Evolutionary conservation across 2,888 invertebrate genomes (phyloP), one percentile per base, ranked within the genome.

Genomic region (Lamellibrachia columna): DNA sequence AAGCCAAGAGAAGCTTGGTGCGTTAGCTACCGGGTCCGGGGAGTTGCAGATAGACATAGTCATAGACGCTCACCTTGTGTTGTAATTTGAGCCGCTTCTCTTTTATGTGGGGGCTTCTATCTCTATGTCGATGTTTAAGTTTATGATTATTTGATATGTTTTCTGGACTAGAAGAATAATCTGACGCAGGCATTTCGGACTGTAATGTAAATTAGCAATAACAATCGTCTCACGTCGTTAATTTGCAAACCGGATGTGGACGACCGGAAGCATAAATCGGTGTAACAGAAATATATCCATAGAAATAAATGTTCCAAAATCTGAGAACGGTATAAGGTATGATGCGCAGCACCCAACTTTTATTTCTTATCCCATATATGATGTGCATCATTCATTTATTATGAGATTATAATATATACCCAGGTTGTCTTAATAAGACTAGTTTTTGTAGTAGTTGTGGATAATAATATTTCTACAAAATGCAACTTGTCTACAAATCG

Each of bases 111-210:
- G 75, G 75, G n/a, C 75, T 75, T 75, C 75, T 75, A 75, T 75
- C 75, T 75, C 75, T 11, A n/a, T 75, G 75, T 2, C 75, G 75
- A 3, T 75, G 75, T 75, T 75, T 75, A 75, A n/a, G n/a, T 75
- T 75, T 75, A 22, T 75, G 75, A 75, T 75, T 75, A 75, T 75
- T 75, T 75, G 75, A 75, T 75, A 75, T 6, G 75, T 75, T 15
- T 75, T 75, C 75, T 22, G 75, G 75, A 75, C 75, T 75, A 75
- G 75, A 75, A 75, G 75, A 75, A 75, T 75, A 75, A 75, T 75
- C 3, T 6, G 75, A 75, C 22, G 75, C 75, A 75, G 75, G 75
- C 75, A 75, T 75, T 75, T 75, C 75, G 6, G 15, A 75, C 75
- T 6, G 75, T 22, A 22, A 75, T 6, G 22, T 22, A 75, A 75